Conservation (phyloP, 1,140 invertebrate species). For the Pseudoatta argentina region DNA sequence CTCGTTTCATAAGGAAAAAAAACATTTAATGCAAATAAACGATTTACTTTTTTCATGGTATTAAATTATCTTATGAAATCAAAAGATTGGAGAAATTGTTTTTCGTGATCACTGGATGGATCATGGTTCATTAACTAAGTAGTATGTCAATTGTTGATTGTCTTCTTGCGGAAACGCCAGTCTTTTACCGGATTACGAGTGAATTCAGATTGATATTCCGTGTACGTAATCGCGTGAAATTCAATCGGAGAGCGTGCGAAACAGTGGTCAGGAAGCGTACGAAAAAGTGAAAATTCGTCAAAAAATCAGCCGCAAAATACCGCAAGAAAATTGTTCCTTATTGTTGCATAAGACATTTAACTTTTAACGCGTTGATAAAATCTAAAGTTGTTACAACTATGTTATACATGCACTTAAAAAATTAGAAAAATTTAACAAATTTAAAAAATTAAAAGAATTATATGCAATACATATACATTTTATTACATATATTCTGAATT, state of each 20-base stretch:
- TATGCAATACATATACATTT: neutral
- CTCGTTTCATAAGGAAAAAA: neutral
- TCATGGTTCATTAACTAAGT: conserved; percentile 41
- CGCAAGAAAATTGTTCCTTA: conserved; percentile 24
- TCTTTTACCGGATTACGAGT: conserved; percentile 21
- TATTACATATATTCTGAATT: neutral
- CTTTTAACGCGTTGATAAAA: neutral
- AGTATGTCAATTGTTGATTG: conserved; percentile 4
- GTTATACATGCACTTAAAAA: neutral
- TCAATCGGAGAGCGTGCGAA: conserved; percentile 50
- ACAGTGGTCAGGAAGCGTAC: conserved; percentile 52
- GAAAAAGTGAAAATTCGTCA: conserved; percentile 63
- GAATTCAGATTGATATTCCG: conserved; percentile 57
- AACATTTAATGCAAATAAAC: neutral
- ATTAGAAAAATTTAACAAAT: too few relatives aligned
- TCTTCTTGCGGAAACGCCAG: conserved; percentile 28
- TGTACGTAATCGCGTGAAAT: conserved; percentile 68
- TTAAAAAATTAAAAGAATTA: neutral
- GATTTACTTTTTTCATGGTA: conserved; percentile 22
- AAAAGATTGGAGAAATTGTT: conserved; percentile 38
- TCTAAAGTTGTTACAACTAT: neutral
- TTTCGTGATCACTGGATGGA: conserved; percentile 14
- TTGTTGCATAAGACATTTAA: conserved; percentile 7
- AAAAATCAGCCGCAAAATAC: conserved; percentile 38
- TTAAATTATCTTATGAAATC: conserved; percentile 23